phyloP scores from a whole-genome alignment of 2,113 vertebrate species.

The Ciconia boyciana region DNA sequence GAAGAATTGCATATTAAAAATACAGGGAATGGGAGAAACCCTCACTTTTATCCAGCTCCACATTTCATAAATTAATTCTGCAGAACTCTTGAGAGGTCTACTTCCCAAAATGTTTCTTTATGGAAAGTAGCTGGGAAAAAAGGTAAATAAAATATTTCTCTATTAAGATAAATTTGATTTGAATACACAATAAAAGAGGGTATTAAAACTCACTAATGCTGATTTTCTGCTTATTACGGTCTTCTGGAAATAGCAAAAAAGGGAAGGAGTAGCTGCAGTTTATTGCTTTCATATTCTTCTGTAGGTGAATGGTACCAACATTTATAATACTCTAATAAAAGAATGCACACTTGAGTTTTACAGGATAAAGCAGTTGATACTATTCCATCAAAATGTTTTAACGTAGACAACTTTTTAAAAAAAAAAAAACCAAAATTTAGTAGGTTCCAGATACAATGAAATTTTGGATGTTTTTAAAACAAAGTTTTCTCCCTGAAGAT shows the following conservation, averaged over 20 bases:
- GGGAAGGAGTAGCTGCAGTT: neutral
- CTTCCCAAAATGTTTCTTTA: slow-evolving; percentile 15
- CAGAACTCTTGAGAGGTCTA: slow-evolving; percentile 17
- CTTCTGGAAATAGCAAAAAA: neutral
- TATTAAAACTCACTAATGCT: neutral
- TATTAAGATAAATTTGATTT: neutral
- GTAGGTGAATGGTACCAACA: neutral
- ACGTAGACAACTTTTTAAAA: neutral
- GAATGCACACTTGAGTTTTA: neutral
- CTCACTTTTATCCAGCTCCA: slow-evolving; percentile 33
- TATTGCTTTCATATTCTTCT: neutral
- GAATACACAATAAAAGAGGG: neutral
- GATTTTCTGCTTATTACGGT: neutral
- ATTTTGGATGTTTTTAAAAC: neutral
- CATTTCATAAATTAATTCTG: slow-evolving; percentile 61
- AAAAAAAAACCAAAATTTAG: too few relatives aligned
- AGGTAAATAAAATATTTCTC: neutral
- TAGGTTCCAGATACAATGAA: neutral
- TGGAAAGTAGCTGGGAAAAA: neutral
- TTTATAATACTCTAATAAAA: neutral
- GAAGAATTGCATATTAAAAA: slow-evolving; percentile 68
- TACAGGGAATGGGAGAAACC: slow-evolving; percentile 26
- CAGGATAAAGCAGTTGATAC: neutral
- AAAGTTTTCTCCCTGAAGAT: neutral
- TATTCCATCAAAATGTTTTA: neutral